Base-by-base conservation (phyloP, 1,140 invertebrate species). In the Batillaria attramentaria region DNA sequence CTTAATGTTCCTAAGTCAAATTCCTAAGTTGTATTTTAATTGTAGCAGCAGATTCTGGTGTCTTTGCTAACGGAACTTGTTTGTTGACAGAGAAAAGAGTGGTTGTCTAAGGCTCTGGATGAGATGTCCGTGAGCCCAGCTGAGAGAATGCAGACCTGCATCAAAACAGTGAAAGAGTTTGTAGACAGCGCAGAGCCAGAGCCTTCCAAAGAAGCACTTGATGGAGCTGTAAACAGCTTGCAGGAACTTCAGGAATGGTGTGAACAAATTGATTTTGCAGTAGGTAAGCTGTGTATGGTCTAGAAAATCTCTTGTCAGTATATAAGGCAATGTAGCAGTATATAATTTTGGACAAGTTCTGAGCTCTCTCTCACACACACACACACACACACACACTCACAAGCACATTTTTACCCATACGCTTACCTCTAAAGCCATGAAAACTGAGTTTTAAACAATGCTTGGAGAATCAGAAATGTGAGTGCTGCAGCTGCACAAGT, bases 231-330 rank as follows among this genome's bases (percentile, higher is more conserved):
- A 46, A 88, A 89, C 35, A 92, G 94, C 1, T 91, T 96, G 16
- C 93, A 94, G 39, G 92, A 91, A 46, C 91, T 96, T 42, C 87
- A 92, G 16, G 93, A 94, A 77, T 93, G 92, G 86, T 92, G 94
- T 72, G 94, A 95, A 86, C 92, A 93, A 79, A 93, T 95, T 69
- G 95, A 96, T 88, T 91, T 94, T 68, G 94, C 95, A 20, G 95
- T 94, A 86, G 95, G 94, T 94, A 88, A 88, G 87, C 13, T 72
- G 20, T 13, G 35, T 69, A 39, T 16, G 33, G 50, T 54, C 1
- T 42, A 13, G 16, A 69, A 69, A 35, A 2, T 39, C 16, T 20
- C n/a, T 54, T 54, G n/a, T 54, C 39, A 39, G 33, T 16, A 69
- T 16, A 20, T 20, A 20, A 1, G 31, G 16, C 28, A 13, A 16